Base-by-base conservation (phyloP, 2,113 vertebrate species). In the human region DNA sequence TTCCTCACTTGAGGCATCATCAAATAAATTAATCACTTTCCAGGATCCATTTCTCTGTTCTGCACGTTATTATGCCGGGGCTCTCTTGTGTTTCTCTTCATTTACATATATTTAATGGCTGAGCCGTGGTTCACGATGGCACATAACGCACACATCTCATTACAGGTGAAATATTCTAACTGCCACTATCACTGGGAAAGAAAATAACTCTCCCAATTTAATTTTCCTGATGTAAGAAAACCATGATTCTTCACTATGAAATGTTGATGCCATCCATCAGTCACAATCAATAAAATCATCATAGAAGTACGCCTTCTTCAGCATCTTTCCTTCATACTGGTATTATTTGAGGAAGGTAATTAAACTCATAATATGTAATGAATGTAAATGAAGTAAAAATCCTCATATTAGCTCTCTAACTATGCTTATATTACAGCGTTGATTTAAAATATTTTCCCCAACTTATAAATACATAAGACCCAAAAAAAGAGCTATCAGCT, bases 61-160 rank as follows among this genome's bases (percentile, higher is more conserved):
- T 99, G 99, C 99, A 99, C 98, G 99, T 99, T 99, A 99, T 99
- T 99, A 99, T 99, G 99, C 99, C 99, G 97, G 90, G 94, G 99
- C 99, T 99, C 99, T 99, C 99, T 99, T 99, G 99, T 99, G 99
- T 99, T 99, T 99, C 99, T 99, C 99, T 99, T 99, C 99, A 99
- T 99, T 99, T 99, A 99, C 99, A 99, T 99, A 99, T 99, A 99
- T 99, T 99, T 99, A 99, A 99, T 99, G 99, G 99, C 99, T 99
- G 99, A 99, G 99, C 99, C 99, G 99, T 99, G 99, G 99, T 99
- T 99, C 99, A 99, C 99, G 99, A 99, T 99, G 99, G 99, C 99
- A 99, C 99, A 99, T 99, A 99, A 99, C 99, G 99, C 99, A 99
- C 99, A 99, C 99, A 98, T 99, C 99, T 99, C 99, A 98, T 99